Percentiles rank a stretch among this genome's conserved stretches.
Evolutionary conservation across 2,797 vertebrate genomes (phyloP).

Genomic region (Falco novaeseelandiae): DNA sequence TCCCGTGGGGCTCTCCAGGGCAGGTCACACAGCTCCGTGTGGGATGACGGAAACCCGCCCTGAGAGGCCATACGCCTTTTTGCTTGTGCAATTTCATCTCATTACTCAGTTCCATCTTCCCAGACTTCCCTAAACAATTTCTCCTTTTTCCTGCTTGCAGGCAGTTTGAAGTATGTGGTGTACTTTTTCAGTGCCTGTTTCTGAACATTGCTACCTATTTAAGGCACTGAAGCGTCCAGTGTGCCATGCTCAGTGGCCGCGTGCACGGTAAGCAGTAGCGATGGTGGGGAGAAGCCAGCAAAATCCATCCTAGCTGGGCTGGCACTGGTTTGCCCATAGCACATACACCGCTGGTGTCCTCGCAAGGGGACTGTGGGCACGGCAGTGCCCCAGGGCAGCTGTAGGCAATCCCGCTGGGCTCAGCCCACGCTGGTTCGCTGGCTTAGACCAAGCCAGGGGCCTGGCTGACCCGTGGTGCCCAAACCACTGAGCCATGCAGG

Average conservation of each 20-base stretch:
- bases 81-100: neutral
- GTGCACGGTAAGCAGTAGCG: neutral
- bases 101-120: neutral
- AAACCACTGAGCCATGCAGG: neutral
- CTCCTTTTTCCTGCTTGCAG: neutral
- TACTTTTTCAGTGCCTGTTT: neutral
- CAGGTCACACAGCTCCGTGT: neutral
- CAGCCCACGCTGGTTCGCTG: too few relatives aligned
- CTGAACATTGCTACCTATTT: neutral
- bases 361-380: rapidly evolving
- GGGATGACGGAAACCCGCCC: neutral
- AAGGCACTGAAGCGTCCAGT: neutral
- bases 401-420: rapidly evolving
- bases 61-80: rapidly evolving
- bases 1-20: neutral
- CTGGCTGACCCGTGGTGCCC: rapidly evolving
- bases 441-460: rapidly evolving
- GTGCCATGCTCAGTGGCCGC: rapidly evolving
- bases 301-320: rapidly evolving
- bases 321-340: neutral
- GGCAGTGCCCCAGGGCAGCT: rapidly evolving
- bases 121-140: neutral
- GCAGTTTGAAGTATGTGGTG: neutral
- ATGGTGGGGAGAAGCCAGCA: neutral
- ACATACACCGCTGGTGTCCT: neutral